Base-by-base conservation (phyloP, 2,888 invertebrate species). In the Andrena minutula region DNA sequence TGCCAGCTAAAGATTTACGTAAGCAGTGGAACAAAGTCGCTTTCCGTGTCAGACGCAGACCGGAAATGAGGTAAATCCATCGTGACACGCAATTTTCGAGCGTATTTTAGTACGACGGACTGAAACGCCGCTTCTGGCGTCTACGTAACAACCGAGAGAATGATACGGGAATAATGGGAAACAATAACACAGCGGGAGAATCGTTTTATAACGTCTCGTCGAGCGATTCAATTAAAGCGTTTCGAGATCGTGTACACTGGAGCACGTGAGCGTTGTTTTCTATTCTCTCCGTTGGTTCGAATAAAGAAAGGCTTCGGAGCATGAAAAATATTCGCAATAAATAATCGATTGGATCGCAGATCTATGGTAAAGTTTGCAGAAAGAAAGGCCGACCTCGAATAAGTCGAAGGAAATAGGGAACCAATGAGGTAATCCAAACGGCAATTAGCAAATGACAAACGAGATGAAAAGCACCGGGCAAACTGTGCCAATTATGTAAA, bases 31-130 rank as follows among this genome's bases (percentile, higher is more conserved):
- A 26, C 20, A n/a, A 5, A 35, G 49, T 68, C 53, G 8, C 1
- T 2, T 7, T 30, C 6, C 0, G 6, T 23, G 61, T 32, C 47
- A 32, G 16, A 12, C 64, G 51, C 49, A 41, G 41, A 23, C 35
- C 10, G 77, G 58, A 65, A 79, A 65, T 26, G 10, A 53, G 69
- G 60, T 23, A 51, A 76, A 76, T 58, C 56, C 63, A 23, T 26
- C 58, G 51, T 64, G 76, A 76, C 49, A 49, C 26, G 56, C 41
- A 56, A 47, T 6, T 61, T 61, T 23, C 6, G 8, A 49, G 12
- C 5, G 8, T 26, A 26, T 23, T 53, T 63, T 10, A 30, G 3
- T 20, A 12, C 0, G 51, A 32, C 3, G 10, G 23, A 32, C 51
- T n/a, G 53, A 32, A 47, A 32, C 20, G 32, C 6, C 61, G n/a